These are phyloP conservation scores for Eupithecia pulchellata DNA, from an alignment of 2,888 invertebrate species.

Conservation along the genomic window DNA sequence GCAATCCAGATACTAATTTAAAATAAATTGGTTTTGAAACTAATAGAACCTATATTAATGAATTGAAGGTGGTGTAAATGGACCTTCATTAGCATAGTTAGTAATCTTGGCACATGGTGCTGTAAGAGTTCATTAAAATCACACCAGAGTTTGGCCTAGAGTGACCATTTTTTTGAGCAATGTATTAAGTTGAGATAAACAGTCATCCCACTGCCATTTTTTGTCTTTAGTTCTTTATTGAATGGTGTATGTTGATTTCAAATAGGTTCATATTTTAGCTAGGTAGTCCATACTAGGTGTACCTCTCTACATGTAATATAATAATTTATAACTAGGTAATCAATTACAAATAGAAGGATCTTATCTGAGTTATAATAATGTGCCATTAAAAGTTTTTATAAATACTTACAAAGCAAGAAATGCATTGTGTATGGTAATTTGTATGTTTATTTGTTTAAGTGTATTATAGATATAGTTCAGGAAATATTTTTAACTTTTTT, in stretches of 20 bases:
- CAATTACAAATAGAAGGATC: conserved; percentile 17
- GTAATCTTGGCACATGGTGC: background rate
- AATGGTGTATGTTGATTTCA: background rate
- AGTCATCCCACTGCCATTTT: conserved; percentile 29
- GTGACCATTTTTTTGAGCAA: conserved; percentile 5
- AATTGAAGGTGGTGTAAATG: background rate
- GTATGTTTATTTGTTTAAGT: background rate
- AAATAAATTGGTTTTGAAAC: background rate
- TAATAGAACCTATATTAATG: background rate
- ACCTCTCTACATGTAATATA: conserved; percentile 28
- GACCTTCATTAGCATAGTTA: background rate
- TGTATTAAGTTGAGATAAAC: conserved; percentile 17
- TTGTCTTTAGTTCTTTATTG: conserved; percentile 12
- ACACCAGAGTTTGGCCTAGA: background rate
- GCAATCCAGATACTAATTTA: background rate
- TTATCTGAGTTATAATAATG: conserved; percentile 24
- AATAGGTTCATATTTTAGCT: conserved; percentile 2
- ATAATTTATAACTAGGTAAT: conserved; percentile 36
- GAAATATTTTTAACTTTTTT: background rate
- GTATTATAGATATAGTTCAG: conserved; percentile 6
- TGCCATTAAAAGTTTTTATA: conserved; percentile 29
- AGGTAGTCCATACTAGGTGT: background rate
- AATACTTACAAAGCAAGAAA: conserved; percentile 39
- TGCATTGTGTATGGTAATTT: conserved; percentile 24
- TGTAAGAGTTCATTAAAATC: background rate